Evolutionary conservation across 2,888 invertebrate species (phyloP).

Genomic region (Exephanes ischioxanthus): DNA sequence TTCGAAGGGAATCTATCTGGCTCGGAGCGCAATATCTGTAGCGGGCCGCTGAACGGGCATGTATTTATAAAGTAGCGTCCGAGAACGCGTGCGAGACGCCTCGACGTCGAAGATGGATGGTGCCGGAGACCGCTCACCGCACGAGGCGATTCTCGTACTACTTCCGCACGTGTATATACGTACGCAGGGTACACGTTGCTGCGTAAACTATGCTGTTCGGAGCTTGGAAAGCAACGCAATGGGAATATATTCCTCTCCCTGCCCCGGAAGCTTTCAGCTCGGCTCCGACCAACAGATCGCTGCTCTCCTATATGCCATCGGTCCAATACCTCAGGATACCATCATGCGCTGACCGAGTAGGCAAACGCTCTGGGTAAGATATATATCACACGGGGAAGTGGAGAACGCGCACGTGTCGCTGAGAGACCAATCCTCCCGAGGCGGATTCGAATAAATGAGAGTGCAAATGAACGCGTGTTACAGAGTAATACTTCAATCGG

Average conservation of each 20-base stretch:
- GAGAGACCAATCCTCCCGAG: slow-evolving; percentile 63
- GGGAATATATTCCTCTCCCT: slow-evolving; percentile 13
- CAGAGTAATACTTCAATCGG: slow-evolving; percentile 67
- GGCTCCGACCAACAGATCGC: slow-evolving; percentile 42
- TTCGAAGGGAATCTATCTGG: slow-evolving; percentile 52
- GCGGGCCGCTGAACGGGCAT: slow-evolving; percentile 21
- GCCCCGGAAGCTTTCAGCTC: slow-evolving; percentile 63
- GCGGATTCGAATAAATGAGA: slow-evolving; percentile 66
- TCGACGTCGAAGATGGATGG: slow-evolving; percentile 66
- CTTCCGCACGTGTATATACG: slow-evolving; percentile 61
- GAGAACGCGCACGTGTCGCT: slow-evolving; percentile 65
- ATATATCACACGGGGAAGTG: slow-evolving; percentile 21
- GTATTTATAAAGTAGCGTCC: slow-evolving; percentile 52
- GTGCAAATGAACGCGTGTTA: slow-evolving; percentile 69
- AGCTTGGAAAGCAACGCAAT: slow-evolving; percentile 57
- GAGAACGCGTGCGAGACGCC: slow-evolving; percentile 65
- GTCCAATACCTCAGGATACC: slow-evolving; percentile 3
- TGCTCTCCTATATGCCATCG: background rate
- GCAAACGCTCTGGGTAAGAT: background rate
- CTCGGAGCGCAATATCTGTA: slow-evolving; percentile 52
- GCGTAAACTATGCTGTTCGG: slow-evolving; percentile 31
- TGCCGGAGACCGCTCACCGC: slow-evolving; percentile 67
- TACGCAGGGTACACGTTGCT: slow-evolving; percentile 35
- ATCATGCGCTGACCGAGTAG: slow-evolving; percentile 8
- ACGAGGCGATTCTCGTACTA: slow-evolving; percentile 60